These are phyloP conservation scores for Felis chaus DNA, from an alignment of 2,113 vertebrate species.

Conservation along the genomic window DNA sequence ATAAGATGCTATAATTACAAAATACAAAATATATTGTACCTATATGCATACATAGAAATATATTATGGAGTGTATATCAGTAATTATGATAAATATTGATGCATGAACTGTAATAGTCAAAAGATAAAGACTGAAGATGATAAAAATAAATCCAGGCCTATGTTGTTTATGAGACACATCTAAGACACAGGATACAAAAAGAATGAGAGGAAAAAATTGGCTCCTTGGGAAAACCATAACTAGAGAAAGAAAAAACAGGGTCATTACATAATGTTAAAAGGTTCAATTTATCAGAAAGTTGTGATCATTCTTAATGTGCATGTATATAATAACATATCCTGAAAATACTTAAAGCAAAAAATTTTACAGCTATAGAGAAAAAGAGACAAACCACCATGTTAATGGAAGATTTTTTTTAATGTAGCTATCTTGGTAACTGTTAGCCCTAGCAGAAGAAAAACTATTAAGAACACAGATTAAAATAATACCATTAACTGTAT, in stretches of 20 bases:
- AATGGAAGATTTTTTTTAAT: constrained; percentile 3
- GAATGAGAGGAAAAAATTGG: not conserved
- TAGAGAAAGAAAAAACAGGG: not conserved
- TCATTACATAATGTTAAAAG: not conserved
- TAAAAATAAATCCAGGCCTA: not conserved
- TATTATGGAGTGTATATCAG: not conserved
- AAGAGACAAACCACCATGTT: not conserved
- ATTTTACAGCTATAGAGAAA: not conserved
- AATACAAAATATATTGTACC: not conserved
- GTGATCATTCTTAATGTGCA: not conserved
- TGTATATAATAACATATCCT: not conserved
- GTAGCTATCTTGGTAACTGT: not conserved
- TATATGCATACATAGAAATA: not conserved
- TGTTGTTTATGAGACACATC: not conserved
- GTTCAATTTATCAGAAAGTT: not conserved
- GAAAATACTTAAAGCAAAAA: constrained; percentile 49
- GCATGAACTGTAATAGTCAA: not conserved
- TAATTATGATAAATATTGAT: not conserved
- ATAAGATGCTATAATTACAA: not conserved
- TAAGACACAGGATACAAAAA: not conserved
- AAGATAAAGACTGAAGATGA: not conserved
- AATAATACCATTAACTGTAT: not conserved
- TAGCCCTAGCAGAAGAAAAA: not conserved
- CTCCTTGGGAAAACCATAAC: not conserved
- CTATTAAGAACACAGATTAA: not conserved